phyloP scores from a whole-genome alignment of 2,888 invertebrate species.

The Cenopis cana region DNA sequence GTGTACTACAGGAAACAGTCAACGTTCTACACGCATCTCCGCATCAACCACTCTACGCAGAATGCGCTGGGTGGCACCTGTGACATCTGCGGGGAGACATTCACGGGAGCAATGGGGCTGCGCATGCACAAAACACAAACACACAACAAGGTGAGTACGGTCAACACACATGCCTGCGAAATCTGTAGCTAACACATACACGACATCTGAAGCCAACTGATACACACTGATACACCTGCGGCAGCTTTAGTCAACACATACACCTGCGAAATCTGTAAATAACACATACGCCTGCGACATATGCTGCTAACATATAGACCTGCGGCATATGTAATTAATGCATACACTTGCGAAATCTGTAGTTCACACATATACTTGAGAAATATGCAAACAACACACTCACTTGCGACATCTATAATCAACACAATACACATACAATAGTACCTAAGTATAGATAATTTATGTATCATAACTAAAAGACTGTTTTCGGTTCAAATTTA shows the following conservation, averaged over 20 bases:
- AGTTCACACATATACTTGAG: background rate
- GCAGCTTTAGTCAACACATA: background rate
- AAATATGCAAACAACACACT: background rate
- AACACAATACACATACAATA: too few species aligned
- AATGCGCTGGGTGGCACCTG: slow-evolving; percentile 40
- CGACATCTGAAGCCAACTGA: background rate
- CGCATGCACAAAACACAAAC: slow-evolving; percentile 44
- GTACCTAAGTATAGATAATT: too few species aligned
- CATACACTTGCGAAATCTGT: too few species aligned
- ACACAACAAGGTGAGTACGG: slow-evolving; percentile 30
- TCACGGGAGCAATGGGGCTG: slow-evolving; percentile 42
- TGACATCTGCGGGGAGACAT: slow-evolving; percentile 41
- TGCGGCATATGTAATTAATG: background rate
- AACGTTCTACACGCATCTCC: slow-evolving; percentile 36
- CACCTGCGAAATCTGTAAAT: background rate
- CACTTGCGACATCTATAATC: background rate
- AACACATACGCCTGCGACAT: background rate
- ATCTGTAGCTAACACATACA: background rate
- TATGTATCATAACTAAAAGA: too few species aligned
- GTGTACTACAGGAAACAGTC: slow-evolving; percentile 31
- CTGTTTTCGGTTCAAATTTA: too few species aligned
- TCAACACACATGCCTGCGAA: background rate
- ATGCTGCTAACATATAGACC: background rate
- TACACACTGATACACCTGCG: background rate
- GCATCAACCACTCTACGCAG: slow-evolving; percentile 40